Evolutionary conservation across 2,797 vertebrate genomes (phyloP).

Genomic region (Peromyscus eremicus): DNA sequence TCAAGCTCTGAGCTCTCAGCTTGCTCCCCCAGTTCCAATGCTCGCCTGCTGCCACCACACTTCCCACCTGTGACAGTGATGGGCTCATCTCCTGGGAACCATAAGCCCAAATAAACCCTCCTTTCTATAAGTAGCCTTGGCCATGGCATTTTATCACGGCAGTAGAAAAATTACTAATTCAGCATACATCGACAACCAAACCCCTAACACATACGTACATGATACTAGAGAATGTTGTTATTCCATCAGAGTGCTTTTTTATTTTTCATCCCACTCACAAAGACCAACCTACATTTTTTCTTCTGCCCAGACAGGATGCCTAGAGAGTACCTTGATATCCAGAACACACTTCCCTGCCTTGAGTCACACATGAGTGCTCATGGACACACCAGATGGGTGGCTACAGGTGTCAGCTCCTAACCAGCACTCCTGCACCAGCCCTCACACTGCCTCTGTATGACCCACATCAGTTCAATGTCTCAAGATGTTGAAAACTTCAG

Average conservation of each 20-base stretch:
- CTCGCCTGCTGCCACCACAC: not conserved
- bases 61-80: not conserved
- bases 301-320: not conserved
- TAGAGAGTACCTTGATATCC: not conserved
- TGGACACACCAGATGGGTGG: not conserved
- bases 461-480: not conserved
- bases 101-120: not conserved
- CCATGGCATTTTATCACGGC: not conserved
- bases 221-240: not conserved
- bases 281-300: not conserved
- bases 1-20: not conserved
- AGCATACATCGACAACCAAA: not conserved
- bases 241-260: not conserved
- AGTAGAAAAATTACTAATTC: not conserved
- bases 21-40: not conserved
- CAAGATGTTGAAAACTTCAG: not conserved
- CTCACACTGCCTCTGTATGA: rapidly evolving
- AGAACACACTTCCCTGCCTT: not conserved
- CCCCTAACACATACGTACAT: not conserved
- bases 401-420: not conserved
- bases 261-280: not conserved
- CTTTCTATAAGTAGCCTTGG: not conserved
- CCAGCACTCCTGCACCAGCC: not conserved
- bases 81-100: not conserved
- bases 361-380: not conserved